These are phyloP conservation scores for Aelia acuminata DNA, from an alignment of 2,888 invertebrate species.

Conservation along the genomic window DNA sequence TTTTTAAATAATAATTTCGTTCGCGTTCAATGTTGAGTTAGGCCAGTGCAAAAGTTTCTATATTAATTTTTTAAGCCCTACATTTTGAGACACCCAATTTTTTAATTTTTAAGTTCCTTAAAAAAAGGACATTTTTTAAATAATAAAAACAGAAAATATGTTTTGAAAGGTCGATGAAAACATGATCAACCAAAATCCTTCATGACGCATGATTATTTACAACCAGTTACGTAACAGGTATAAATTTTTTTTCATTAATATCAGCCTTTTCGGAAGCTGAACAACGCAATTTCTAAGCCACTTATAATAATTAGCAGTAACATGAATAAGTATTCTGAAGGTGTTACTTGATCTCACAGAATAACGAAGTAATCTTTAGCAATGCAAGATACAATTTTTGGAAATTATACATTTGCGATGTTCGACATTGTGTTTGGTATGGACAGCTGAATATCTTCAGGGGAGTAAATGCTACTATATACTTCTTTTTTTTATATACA, in stretches of 20 bases:
- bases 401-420: too few species aligned
- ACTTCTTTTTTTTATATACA: too few species aligned
- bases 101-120: background rate
- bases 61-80: too few species aligned
- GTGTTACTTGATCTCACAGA: background rate
- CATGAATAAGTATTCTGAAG: background rate
- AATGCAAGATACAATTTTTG: too few species aligned
- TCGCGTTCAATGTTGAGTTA: too few species aligned
- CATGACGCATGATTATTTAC: background rate
- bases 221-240: constrained; percentile 8
- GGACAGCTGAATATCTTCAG: background rate
- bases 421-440: too few species aligned
- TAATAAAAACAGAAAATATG: background rate
- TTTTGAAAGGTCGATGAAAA: background rate
- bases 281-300: background rate
- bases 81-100: too few species aligned
- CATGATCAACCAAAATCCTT: background rate
- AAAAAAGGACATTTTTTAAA: background rate
- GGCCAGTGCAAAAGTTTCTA: too few species aligned
- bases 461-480: background rate
- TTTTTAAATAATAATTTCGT: too few species aligned
- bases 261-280: background rate
- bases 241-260: background rate
- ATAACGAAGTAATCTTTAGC: background rate
- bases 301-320: background rate